phyloP scores from a whole-genome alignment of 2,888 invertebrate genomes.

The Drosophila fulvimacula region DNA sequence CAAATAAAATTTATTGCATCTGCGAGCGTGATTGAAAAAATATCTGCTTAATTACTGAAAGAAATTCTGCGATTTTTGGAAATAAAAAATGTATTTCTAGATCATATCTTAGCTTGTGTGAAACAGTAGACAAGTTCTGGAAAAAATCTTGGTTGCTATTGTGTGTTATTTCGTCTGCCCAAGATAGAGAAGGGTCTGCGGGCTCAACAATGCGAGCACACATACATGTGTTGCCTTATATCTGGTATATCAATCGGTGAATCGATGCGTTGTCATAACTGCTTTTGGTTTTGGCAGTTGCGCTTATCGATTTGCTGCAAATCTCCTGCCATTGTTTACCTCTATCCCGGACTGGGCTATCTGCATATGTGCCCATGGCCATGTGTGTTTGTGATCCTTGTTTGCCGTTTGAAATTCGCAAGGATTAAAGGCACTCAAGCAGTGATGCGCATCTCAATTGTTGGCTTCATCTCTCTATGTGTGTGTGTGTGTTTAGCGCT shows the following conservation, averaged over 20 bases:
- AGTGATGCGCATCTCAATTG: slow-evolving; percentile 70
- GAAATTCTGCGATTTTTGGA: background rate
- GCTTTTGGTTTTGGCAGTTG: slow-evolving; percentile 73
- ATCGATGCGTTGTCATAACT: slow-evolving; percentile 60
- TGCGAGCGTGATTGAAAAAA: no score
- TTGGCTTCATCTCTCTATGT: slow-evolving; percentile 23
- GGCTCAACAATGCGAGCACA: slow-evolving; percentile 17
- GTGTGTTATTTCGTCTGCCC: slow-evolving; percentile 20
- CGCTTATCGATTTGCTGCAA: slow-evolving; percentile 67
- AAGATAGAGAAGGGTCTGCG: slow-evolving; percentile 26
- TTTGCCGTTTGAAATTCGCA: slow-evolving; percentile 63
- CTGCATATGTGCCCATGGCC: slow-evolving; percentile 29
- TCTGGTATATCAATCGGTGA: slow-evolving; percentile 60
- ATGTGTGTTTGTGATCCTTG: slow-evolving; percentile 37
- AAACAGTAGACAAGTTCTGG: slow-evolving; percentile 4
- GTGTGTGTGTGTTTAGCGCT: slow-evolving; percentile 42
- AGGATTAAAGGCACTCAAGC: slow-evolving; percentile 77
- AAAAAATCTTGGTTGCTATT: slow-evolving; percentile 14
- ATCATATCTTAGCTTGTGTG: background rate
- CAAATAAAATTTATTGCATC: background rate
- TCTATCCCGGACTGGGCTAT: slow-evolving; percentile 17
- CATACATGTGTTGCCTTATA: slow-evolving; percentile 37
- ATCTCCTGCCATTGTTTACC: slow-evolving; percentile 52
- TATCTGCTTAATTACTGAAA: background rate
- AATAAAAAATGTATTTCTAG: background rate